Conservation (phyloP, 2,888 invertebrate genomes). For the Hofmannophila pseudospretella region DNA sequence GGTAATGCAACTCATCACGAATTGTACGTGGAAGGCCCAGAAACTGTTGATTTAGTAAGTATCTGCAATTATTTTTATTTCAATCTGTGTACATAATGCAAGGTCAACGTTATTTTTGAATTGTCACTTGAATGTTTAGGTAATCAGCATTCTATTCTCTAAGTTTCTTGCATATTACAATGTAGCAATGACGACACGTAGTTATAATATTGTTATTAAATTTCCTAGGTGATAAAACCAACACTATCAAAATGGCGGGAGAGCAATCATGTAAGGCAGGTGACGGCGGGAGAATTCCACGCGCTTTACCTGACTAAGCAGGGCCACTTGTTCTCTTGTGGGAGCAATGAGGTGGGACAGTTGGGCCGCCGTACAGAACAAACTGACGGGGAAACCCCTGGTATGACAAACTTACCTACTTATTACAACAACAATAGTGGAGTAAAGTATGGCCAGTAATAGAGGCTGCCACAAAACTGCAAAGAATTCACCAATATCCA, state of each 20-base stretch:
- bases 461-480: too few species aligned
- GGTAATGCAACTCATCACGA: constrained; percentile 72
- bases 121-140: too few species aligned
- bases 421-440: too few species aligned
- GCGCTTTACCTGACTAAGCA: constrained; percentile 85
- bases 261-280: constrained; percentile 69
- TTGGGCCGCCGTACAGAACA: constrained; percentile 81
- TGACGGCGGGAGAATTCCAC: constrained; percentile 90
- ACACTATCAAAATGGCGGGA: constrained; percentile 80
- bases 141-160: too few species aligned
- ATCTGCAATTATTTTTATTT: too few species aligned
- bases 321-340: constrained; percentile 93
- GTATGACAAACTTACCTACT: constrained; percentile 36
- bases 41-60: constrained; percentile 59
- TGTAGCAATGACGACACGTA: too few species aligned
- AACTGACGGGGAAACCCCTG: constrained; percentile 49
- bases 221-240: constrained; percentile 80
- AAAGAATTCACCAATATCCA: too few species aligned
- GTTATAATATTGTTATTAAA: too few species aligned
- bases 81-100: too few species aligned
- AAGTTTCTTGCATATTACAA: too few species aligned
- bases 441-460: too few species aligned
- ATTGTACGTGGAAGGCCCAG: constrained; percentile 59
- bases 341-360: constrained; percentile 95
- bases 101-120: too few species aligned